A percentile compares a stretch with the other conserved stretches of the same genome.
phyloP scores from a whole-genome alignment of 1,140 invertebrate species.

The Macrobrachium nipponense region DNA sequence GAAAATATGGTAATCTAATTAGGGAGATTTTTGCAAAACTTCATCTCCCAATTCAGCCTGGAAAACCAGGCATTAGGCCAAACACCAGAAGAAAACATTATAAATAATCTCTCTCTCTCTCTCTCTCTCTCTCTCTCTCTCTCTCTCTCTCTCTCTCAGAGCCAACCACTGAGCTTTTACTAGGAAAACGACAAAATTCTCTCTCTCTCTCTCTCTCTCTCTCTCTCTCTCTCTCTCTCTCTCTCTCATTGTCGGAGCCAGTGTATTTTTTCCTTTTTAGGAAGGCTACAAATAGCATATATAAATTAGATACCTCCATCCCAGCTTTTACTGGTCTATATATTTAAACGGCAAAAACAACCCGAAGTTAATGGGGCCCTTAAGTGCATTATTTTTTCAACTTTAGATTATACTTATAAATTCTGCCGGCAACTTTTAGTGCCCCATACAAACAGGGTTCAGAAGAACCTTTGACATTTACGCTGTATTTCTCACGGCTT shows the following conservation, averaged over 20 bases:
- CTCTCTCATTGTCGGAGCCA: background rate
- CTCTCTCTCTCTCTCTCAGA: background rate
- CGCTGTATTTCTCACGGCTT: slow-evolving; percentile 13
- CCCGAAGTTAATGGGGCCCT: background rate
- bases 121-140: background rate
- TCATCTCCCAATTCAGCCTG: too few species aligned
- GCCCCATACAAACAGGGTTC: too few species aligned
- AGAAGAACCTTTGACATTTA: background rate
- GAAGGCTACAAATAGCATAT: too few species aligned
- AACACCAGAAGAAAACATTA: too few species aligned
- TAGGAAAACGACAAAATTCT: background rate
- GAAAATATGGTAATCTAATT: too few species aligned
- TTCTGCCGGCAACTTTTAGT: too few species aligned
- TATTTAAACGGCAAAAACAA: background rate
- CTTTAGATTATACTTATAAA: too few species aligned
- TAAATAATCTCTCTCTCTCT: background rate
- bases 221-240: background rate
- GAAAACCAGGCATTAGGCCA: too few species aligned
- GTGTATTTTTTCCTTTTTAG: background rate
- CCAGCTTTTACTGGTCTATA: background rate
- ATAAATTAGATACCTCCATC: background rate
- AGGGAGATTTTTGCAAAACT: too few species aligned
- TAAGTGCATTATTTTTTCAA: too few species aligned
- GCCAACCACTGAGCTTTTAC: too few species aligned
- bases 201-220: background rate